phyloP scores from a whole-genome alignment of 2,113 vertebrate genomes.

The Brevimyrus niger region DNA sequence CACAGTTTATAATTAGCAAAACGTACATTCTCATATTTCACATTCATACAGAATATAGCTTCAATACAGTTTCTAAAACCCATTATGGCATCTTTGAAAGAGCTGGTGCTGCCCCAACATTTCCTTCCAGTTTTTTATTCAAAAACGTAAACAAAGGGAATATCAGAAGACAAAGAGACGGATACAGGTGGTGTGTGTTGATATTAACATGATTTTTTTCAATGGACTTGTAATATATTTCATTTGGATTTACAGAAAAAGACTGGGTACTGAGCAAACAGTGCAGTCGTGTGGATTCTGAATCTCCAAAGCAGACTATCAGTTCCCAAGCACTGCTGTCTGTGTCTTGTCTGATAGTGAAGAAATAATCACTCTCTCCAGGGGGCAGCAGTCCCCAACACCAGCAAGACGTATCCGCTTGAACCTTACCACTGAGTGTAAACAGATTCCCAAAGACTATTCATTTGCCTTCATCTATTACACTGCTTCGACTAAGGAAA shows the following conservation, averaged over 20 bases:
- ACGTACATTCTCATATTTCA: not conserved
- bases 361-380: not conserved
- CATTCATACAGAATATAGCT: not conserved
- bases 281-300: not conserved
- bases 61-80: not conserved
- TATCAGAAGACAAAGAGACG: not conserved
- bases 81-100: not conserved
- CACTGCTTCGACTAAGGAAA: not conserved
- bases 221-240: not conserved
- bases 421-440: not conserved
- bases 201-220: not conserved
- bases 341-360: not conserved
- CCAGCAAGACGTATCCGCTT: not conserved
- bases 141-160: not conserved
- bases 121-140: not conserved
- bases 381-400: not conserved
- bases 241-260: not conserved
- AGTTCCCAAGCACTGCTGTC: not conserved
- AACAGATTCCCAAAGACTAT: not conserved
- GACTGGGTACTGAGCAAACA: not conserved
- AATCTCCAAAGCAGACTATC: not conserved
- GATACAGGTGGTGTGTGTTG: not conserved
- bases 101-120: not conserved
- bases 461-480: not conserved
- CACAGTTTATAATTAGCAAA: not conserved